Percentiles rank a stretch among this genome's conserved stretches.
phyloP scores from a whole-genome alignment of 2,888 invertebrate species.

The Eucriotettix oculatus region DNA sequence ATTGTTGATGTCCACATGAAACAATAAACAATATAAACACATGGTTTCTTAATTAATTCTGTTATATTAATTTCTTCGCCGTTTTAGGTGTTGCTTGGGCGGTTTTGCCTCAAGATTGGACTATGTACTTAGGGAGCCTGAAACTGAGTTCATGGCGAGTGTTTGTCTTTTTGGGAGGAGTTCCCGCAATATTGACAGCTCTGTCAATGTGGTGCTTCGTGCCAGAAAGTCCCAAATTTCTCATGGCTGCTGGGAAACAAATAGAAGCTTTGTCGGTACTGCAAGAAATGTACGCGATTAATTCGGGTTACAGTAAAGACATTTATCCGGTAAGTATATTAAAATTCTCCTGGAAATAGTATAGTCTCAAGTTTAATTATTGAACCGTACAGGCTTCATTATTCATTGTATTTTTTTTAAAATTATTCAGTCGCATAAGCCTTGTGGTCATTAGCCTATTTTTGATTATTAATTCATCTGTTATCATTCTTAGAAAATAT shows the following conservation, averaged over 20 bases:
- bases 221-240: conserved; percentile 25
- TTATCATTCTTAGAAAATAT: too few relatives aligned
- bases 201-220: conserved; percentile 18
- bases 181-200: conserved; percentile 21
- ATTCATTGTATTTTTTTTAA: too few relatives aligned
- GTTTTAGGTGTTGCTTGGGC: conserved; percentile 20
- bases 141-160: conserved; percentile 23
- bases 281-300: conserved; percentile 17
- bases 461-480: too few relatives aligned
- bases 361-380: too few relatives aligned
- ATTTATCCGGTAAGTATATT: conserved; percentile 7
- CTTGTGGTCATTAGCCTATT: too few relatives aligned
- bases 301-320: conserved; percentile 5
- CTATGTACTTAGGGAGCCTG: conserved; percentile 7
- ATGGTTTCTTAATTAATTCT: too few relatives aligned
- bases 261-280: conserved; percentile 19
- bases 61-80: too few relatives aligned
- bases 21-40: too few relatives aligned
- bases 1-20: too few relatives aligned
- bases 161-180: conserved; percentile 22
- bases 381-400: too few relatives aligned
- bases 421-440: too few relatives aligned
- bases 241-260: conserved; percentile 19
- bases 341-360: too few relatives aligned
- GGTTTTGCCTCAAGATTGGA: conserved; percentile 22